phyloP scores from a whole-genome alignment of 2,888 invertebrate genomes.

The Quadroppia sp. region DNA sequence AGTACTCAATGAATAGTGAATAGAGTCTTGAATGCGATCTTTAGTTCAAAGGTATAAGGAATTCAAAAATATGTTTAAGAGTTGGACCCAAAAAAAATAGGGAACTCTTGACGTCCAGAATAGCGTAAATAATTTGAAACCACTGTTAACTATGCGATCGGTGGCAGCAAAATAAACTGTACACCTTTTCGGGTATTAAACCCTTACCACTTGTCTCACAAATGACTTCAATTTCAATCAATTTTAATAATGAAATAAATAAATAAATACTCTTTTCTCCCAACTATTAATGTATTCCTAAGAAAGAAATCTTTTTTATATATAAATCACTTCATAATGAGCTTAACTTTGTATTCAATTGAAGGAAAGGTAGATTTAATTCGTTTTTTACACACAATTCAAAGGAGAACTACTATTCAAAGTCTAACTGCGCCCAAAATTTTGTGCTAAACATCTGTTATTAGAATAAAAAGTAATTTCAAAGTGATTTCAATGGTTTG shows the following conservation, averaged over 20 bases:
- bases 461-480: slow-evolving; percentile 1
- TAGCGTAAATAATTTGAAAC: not conserved
- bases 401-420: not conserved
- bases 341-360: slow-evolving; percentile 15
- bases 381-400: not conserved
- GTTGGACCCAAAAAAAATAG: not conserved
- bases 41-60: not conserved
- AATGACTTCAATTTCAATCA: not conserved
- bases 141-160: not conserved
- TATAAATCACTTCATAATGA: slow-evolving; percentile 19
- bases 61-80: not conserved
- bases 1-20: not conserved
- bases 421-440: slow-evolving; percentile 15
- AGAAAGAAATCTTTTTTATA: not conserved
- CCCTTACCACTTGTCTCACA: not conserved
- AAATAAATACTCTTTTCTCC: not conserved
- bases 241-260: slow-evolving; percentile 20
- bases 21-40: not conserved
- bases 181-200: slow-evolving; percentile 12
- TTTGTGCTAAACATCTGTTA: slow-evolving; percentile 33
- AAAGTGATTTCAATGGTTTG: not conserved
- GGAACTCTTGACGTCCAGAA: not conserved
- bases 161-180: not conserved
- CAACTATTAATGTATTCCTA: not conserved
- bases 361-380: not conserved